Base-by-base conservation (phyloP, 2,888 invertebrate genomes). In the Boloria euphrosyne region DNA sequence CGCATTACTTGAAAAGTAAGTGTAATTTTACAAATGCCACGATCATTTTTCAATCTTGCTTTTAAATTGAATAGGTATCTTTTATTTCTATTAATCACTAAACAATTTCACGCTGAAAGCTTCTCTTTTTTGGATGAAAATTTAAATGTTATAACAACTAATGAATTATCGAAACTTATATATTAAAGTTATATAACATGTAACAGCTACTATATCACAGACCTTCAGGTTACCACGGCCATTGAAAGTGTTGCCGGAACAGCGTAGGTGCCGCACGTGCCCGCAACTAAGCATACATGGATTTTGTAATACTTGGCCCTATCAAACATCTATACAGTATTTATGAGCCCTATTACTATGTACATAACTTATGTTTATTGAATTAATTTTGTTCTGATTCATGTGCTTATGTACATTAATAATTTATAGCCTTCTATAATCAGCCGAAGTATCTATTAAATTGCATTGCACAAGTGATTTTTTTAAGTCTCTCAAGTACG, bases 241-340 rank as follows among this genome's bases (percentile, higher is more conserved):
- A 69, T 71, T 65, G 75, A 75, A 75, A 74, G 74, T 73, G 71
- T 71, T 65, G 44, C 63, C 55, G 64, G 57, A 66, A 65, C 63
- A 51, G 73, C 71, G 74, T 74, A 72, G 74, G 74, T 69, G 67
- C 67, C 66, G 70, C 71, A 67, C 71, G 72, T 70, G 71, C 69
- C 50, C 47, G 49, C 38, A 46, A 50, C 46, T 44, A 38, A 58
- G 64, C 68, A 50, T 50, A 64, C 66, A 70, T 61, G 64, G 69
- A 72, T 73, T 74, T 73, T 69, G 67, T 72, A 73, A 75, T 67
- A 58, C 70, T 55, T 60, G 61, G 60, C 62, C 68, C 58, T 67
- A 71, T 72, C 69, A 66, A 67, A 69, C 59, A 71, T 73, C 71
- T 70, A 73, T 69, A 70, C 59, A 62, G 47, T 64, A 59, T 69